These are phyloP conservation scores for Rhegmatorhina hoffmannsi DNA, from an alignment of 2,113 vertebrate genomes.

Conservation along the genomic window DNA sequence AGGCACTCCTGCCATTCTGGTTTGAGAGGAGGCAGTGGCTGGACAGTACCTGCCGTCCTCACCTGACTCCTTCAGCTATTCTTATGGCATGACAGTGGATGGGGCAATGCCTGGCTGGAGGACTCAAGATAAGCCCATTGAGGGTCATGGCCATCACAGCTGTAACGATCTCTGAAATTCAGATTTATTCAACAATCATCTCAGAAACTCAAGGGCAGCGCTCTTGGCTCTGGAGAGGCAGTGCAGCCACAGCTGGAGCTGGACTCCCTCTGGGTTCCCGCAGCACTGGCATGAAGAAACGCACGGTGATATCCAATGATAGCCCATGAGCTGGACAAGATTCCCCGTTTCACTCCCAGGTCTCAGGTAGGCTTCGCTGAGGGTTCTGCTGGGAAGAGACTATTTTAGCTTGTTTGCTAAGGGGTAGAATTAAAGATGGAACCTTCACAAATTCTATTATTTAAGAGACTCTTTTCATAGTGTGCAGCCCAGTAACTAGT, in stretches of 20 bases:
- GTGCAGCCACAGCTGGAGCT: accelerated
- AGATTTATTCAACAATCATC: neutral
- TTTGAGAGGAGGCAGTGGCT: neutral
- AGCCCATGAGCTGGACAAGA: neutral
- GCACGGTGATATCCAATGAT: accelerated
- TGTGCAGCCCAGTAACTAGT: neutral
- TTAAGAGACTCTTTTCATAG: neutral
- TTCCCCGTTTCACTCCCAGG: neutral
- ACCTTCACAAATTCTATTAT: neutral
- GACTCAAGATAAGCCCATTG: neutral
- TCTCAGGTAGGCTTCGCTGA: neutral
- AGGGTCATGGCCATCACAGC: neutral
- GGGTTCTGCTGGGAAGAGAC: neutral
- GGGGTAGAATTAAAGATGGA: neutral
- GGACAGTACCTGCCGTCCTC: neutral
- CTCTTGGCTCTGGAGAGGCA: neutral
- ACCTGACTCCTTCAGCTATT: neutral
- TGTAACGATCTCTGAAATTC: neutral
- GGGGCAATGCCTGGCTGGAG: neutral
- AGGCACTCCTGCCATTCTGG: neutral
- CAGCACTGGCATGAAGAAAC: neutral
- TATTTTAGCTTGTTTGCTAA: neutral
- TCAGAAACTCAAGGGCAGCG: neutral
- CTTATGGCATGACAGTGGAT: neutral
- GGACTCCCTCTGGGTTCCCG: neutral